Evolutionary conservation across 2,797 vertebrate species (phyloP).

Genomic region (Adrianichthys oophorus): DNA sequence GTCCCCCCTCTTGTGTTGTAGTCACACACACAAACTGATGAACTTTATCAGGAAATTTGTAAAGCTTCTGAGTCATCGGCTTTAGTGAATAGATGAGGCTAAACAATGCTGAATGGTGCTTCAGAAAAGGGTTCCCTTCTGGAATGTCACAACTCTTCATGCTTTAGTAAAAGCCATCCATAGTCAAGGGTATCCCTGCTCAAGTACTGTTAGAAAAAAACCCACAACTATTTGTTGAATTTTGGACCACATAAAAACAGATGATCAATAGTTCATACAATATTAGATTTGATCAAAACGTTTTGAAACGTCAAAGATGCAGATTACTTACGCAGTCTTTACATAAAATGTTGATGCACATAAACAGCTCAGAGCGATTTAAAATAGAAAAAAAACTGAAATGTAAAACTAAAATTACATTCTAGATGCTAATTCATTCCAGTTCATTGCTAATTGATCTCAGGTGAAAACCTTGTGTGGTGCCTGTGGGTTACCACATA

Average conservation of each 20-base stretch:
- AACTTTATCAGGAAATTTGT: slow-evolving; percentile 39
- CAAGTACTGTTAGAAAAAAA: background rate
- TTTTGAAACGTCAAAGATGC: too few species aligned
- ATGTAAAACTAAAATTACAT: too few species aligned
- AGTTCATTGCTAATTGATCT: slow-evolving; percentile 48
- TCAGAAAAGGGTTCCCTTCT: slow-evolving; percentile 41
- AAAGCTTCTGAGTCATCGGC: slow-evolving; percentile 31
- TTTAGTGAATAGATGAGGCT: slow-evolving; percentile 44
- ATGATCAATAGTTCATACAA: too few species aligned
- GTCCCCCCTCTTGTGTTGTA: slow-evolving; percentile 9
- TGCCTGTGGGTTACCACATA: slow-evolving; percentile 50
- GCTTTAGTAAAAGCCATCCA: slow-evolving; percentile 37
- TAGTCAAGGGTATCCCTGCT: slow-evolving; percentile 33
- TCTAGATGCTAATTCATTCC: slow-evolving; percentile 27
- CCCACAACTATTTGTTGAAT: background rate
- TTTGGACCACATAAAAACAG: too few species aligned
- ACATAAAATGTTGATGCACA: too few species aligned
- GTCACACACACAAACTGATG: slow-evolving; percentile 47
- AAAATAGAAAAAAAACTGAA: too few species aligned
- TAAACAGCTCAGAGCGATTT: too few species aligned
- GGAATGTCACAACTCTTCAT: slow-evolving; percentile 41
- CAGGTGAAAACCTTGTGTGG: slow-evolving; percentile 51
- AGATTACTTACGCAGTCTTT: too few species aligned
- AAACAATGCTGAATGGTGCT: slow-evolving; percentile 50
- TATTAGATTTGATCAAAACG: too few species aligned